Percentiles rank a stretch among this genome's conserved stretches.
These are phyloP conservation scores for Microcebus jonahi DNA, from an alignment of 2,113 vertebrate species.

Conservation along the genomic window DNA sequence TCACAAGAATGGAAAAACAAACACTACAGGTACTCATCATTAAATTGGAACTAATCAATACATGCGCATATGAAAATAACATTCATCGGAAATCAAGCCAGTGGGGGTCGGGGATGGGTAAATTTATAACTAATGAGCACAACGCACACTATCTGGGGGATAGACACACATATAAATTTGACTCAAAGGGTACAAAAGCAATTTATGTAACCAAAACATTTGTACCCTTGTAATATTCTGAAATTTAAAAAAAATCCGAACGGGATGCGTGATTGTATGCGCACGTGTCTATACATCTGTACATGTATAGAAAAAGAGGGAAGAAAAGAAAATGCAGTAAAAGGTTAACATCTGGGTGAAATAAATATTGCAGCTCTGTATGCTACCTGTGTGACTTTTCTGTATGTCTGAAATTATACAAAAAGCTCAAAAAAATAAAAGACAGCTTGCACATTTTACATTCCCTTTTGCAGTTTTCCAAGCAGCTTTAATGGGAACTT, in stretches of 20 bases:
- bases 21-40: too few species aligned
- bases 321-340: neutral
- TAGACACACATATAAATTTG: too few species aligned
- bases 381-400: neutral
- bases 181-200: too few species aligned
- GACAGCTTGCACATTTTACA: neutral
- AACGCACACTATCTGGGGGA: too few species aligned
- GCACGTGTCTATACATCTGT: neutral
- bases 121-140: too few species aligned
- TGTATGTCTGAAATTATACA: neutral
- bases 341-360: neutral
- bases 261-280: neutral
- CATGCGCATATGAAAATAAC: too few species aligned
- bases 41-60: too few species aligned
- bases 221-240: too few species aligned
- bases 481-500: neutral
- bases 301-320: neutral
- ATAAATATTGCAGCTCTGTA: neutral
- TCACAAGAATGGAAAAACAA: too few species aligned
- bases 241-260: neutral
- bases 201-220: too few species aligned
- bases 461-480: neutral
- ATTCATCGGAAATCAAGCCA: too few species aligned
- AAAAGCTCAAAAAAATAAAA: slow-evolving; percentile 25
- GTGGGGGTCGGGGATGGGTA: too few species aligned